Percentiles rank a stretch among this genome's conserved stretches.
Evolutionary conservation across 2,888 invertebrate species (phyloP).

Genomic region (Dasysyrphus albostriatus): DNA sequence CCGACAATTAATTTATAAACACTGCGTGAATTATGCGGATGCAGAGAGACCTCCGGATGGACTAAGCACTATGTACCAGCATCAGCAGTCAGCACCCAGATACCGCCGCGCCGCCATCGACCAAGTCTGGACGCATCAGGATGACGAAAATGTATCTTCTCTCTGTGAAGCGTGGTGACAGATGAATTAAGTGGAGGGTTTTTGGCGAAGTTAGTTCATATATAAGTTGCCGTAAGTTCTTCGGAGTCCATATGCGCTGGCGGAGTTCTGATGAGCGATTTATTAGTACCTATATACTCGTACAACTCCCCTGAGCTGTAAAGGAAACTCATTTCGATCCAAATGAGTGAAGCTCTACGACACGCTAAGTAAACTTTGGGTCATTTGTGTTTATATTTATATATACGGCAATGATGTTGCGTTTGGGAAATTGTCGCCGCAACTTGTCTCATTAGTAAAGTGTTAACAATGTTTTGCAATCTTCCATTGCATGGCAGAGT

Average conservation of each 20-base stretch:
- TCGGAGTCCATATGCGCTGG: neutral
- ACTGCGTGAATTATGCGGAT: constrained; percentile 73
- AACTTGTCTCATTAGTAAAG: constrained; percentile 64
- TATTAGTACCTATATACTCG: constrained; percentile 33
- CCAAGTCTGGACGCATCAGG: constrained; percentile 18
- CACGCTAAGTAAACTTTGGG: constrained; percentile 60
- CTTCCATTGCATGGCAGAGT: constrained; percentile 5
- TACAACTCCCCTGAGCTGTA: neutral
- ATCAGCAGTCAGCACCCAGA: neutral
- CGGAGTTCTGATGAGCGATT: constrained; percentile 65
- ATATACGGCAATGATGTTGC: constrained; percentile 15
- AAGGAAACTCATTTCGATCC: constrained; percentile 65
- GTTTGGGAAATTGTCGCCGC: constrained; percentile 58
- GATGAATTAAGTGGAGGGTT: constrained; percentile 63
- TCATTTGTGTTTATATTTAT: constrained; percentile 30
- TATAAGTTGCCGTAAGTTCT: constrained; percentile 37
- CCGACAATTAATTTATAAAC: constrained; percentile 77
- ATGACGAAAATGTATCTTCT: constrained; percentile 56
- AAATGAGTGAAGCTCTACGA: constrained; percentile 63
- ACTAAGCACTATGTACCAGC: constrained; percentile 50
- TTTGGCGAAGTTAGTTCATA: constrained; percentile 36
- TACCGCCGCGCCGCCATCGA: neutral
- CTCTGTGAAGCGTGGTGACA: constrained; percentile 45
- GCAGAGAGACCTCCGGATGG: constrained; percentile 61
- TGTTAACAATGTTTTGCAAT: constrained; percentile 46